phyloP scores from a whole-genome alignment of 2,113 vertebrate species.

The Sylvicapra grimmia region DNA sequence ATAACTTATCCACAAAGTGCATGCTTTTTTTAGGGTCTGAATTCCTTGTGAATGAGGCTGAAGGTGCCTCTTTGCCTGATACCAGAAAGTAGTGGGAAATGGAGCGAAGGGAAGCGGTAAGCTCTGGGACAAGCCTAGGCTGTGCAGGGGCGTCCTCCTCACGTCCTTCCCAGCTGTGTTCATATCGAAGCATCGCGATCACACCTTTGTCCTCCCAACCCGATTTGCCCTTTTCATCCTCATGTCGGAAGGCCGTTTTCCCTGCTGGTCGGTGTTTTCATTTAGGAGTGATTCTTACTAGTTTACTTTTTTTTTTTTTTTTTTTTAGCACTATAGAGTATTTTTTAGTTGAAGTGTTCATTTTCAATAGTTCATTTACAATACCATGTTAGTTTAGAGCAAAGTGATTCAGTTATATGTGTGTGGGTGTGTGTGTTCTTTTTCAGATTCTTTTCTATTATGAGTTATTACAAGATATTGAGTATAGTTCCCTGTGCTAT shows the following conservation, averaged over 20 bases:
- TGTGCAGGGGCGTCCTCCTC: fast-evolving
- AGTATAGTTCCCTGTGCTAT: not conserved
- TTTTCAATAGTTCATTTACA: not conserved
- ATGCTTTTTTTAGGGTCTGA: not conserved
- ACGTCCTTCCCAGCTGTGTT: not conserved
- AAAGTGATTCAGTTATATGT: not conserved
- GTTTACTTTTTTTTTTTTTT: not conserved
- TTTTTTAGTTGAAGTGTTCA: not conserved
- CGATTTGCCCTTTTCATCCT: not conserved
- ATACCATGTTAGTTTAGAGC: not conserved
- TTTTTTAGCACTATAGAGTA: not conserved
- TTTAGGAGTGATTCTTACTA: not conserved
- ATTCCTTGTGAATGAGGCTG: not conserved
- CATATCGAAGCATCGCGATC: not conserved
- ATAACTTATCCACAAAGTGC: not conserved
- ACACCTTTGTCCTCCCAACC: not conserved
- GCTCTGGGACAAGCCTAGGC: not conserved
- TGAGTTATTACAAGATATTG: not conserved
- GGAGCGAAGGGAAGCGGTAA: not conserved
- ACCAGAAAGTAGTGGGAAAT: not conserved
- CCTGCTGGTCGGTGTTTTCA: too few species aligned
- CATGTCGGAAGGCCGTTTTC: not conserved
- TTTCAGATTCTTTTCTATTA: not conserved
- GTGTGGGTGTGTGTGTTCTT: not conserved
- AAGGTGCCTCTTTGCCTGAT: not conserved